phyloP scores from a whole-genome alignment of 1,140 invertebrate species.

The Dreissena rostriformis region DNA sequence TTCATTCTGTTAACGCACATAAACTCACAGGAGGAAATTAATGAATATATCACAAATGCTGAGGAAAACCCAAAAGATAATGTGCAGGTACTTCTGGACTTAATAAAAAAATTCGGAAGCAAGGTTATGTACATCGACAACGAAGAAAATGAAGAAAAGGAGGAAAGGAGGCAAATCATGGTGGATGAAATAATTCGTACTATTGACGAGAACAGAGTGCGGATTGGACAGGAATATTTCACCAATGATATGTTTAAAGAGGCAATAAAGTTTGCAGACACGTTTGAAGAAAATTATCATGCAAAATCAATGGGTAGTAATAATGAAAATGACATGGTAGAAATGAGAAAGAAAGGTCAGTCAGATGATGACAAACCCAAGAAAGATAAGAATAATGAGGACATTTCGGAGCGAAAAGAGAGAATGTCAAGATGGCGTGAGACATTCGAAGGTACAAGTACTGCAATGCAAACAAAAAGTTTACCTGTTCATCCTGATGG shows the following conservation, averaged over 20 bases:
- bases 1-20: no score
- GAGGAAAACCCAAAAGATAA: not conserved
- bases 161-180: not conserved
- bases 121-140: not conserved
- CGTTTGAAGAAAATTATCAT: not conserved
- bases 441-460: no score
- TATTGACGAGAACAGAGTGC: not conserved
- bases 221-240: not conserved
- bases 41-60: not conserved
- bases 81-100: not conserved
- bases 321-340: no score
- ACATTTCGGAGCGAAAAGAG: no score
- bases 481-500: no score
- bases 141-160: not conserved
- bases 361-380: no score
- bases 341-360: no score
- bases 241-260: not conserved
- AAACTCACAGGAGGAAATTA: not conserved
- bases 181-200: not conserved
- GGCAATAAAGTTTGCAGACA: not conserved
- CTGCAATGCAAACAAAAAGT: no score
- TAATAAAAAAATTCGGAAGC: not conserved
- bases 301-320: no score
- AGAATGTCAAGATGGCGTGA: no score
- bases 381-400: no score